These are phyloP conservation scores for Himalopsyche tibetana DNA, from an alignment of 2,888 invertebrate species.

Conservation along the genomic window DNA sequence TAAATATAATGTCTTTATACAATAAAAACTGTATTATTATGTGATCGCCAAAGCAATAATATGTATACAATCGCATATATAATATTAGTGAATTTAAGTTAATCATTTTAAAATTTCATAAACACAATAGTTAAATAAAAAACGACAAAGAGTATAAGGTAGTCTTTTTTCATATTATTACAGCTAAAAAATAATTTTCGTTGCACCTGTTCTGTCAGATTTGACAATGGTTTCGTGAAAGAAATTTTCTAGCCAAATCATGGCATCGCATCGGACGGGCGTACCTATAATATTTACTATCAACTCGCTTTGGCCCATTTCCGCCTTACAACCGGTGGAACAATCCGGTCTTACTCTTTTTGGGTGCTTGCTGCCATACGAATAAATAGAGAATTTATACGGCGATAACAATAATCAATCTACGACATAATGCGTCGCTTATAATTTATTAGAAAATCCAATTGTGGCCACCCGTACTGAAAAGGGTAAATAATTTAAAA, in stretches of 20 bases:
- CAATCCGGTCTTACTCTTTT: conserved; percentile 33
- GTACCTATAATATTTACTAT: conserved; percentile 27
- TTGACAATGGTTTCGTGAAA: background rate
- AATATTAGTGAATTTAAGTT: no score
- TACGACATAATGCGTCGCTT: background rate
- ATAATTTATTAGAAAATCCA: conserved; percentile 13
- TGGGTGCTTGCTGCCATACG: conserved; percentile 24
- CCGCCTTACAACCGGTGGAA: conserved; percentile 32
- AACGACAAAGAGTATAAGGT: background rate
- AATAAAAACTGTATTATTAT: no score
- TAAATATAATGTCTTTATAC: no score
- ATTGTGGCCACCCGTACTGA: background rate
- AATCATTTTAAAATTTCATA: no score
- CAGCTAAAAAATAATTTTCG: background rate
- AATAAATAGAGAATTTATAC: conserved; percentile 22
- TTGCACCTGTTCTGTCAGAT: background rate
- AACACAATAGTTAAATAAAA: no score
- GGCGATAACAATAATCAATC: conserved; percentile 19
- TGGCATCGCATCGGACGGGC: conserved; percentile 16
- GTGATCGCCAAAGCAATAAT: no score
- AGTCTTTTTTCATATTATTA: background rate
- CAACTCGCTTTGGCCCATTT: conserved; percentile 38
- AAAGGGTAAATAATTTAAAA: no score
- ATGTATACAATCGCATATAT: no score
- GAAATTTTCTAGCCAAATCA: background rate